phyloP scores from a whole-genome alignment of 1,140 invertebrate genomes.

The Drosophila malerkotliana region DNA sequence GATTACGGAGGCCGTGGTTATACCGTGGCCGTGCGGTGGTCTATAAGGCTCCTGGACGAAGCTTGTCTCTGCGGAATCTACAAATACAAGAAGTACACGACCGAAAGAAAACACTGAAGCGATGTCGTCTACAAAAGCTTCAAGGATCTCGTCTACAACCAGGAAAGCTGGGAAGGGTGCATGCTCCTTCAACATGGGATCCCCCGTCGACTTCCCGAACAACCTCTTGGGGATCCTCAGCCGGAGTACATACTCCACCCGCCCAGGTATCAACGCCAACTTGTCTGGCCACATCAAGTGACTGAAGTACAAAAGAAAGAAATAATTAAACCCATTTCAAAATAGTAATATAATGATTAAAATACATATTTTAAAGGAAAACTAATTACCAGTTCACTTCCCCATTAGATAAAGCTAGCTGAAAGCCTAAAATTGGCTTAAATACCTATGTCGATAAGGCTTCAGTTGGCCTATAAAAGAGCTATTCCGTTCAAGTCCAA shows the following conservation, averaged over 20 bases:
- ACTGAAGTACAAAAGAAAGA: not conserved
- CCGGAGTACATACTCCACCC: not conserved
- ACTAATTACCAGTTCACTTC: not conserved
- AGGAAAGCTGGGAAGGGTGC: not conserved
- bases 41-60: not conserved
- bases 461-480: conserved; percentile 12
- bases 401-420: not conserved
- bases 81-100: not conserved
- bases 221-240: conserved; percentile 1
- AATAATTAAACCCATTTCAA: not conserved
- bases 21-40: not conserved
- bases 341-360: not conserved
- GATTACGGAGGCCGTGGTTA: not conserved
- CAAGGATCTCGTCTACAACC: conserved; percentile 4
- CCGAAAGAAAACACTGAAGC: not conserved
- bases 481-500: not conserved
- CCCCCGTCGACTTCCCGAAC: not conserved
- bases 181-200: conserved; percentile 6
- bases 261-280: conserved; percentile 1
- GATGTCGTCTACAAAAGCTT: too few species aligned
- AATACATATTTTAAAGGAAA: not conserved
- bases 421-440: not conserved
- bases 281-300: not conserved
- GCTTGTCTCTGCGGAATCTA: not conserved
- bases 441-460: not conserved